Base-by-base conservation (phyloP, 2,113 vertebrate genomes). In the Gymnarchus niloticus region DNA sequence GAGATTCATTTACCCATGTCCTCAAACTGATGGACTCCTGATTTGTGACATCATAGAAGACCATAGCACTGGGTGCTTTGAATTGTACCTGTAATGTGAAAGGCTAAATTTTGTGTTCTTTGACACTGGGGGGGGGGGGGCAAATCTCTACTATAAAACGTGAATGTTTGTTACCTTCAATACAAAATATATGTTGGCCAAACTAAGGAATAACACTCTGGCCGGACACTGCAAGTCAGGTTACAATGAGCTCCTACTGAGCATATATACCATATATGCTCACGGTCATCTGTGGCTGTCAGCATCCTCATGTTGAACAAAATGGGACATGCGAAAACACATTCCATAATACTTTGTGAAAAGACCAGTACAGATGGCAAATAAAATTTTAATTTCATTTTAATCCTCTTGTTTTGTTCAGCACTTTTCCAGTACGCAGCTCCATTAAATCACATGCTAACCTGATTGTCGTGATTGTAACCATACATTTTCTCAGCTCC, bases 11-110 rank as follows among this genome's bases (percentile, higher is more conserved):
- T 3, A 96, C 78, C 96, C 96, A 96, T 56, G 95, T 85, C 88
- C 96, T 96, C 3, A 96, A 95, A 0, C 96, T 96, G 0, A 96
- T 93, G 56, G 96, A 96, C 88, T 96, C 95, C 0, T 94, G 93
- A 54, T 95, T 96, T 0, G 95, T 96, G 80, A 96, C 95, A n/a
- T 96, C 96, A 37, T 96, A 96, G 0, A 96, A 95, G 0, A 96
- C 94, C 33, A 96, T 96, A 83, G 96, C 96, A 0, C 96, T 96
- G 96, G 0, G 96, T 96, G 91, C 96, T 96, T 28, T 95, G 92
- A n/a, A 92, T 96, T 96, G 88, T 96, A 96, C 88, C 96, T 96
- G 90, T 1, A n/a, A 51, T 10, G 19, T n/a, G 14, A 25, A 6
- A n/a, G 44, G 1, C 4, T 49, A 28, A 56, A n/a, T 6, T 5